These are phyloP conservation scores for Myocastor coypus DNA, from an alignment of 2,113 vertebrate genomes.

Conservation along the genomic window DNA sequence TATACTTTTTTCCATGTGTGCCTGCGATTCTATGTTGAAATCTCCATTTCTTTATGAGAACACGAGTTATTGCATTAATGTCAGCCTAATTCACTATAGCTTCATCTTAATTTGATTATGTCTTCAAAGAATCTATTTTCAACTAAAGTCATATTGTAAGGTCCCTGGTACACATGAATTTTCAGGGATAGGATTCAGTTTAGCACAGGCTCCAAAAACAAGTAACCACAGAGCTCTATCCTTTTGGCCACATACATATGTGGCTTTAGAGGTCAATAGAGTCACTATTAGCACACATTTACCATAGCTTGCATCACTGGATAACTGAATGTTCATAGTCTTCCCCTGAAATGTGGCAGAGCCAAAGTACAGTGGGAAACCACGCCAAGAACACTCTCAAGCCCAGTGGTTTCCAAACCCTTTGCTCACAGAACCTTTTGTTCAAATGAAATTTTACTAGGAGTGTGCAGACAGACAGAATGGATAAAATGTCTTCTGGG, in stretches of 20 bases:
- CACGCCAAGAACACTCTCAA: not conserved
- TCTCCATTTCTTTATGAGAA: conserved; percentile 32
- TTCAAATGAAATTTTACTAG: conserved; percentile 24
- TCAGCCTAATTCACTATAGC: not conserved
- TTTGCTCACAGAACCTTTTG: not conserved
- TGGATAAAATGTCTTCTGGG: not conserved
- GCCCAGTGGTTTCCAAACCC: not conserved
- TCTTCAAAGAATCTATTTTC: conserved; percentile 14
- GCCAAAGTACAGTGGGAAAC: not conserved
- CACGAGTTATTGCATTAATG: not conserved
- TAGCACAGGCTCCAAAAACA: not conserved
- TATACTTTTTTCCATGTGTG: not conserved
- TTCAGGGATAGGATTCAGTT: not conserved
- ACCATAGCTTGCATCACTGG: not conserved
- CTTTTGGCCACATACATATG: not conserved
- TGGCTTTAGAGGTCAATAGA: not conserved
- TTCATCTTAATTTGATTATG: conserved; percentile 39
- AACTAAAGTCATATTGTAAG: conserved; percentile 41
- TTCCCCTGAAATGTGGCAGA: not conserved
- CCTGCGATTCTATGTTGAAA: not conserved
- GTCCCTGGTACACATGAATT: not conserved
- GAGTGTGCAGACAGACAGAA: conserved; percentile 2
- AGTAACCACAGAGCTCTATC: not conserved
- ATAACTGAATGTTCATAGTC: conserved; percentile 31
- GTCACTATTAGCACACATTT: not conserved